These are phyloP conservation scores for Drosophila rubida DNA, from an alignment of 2,888 invertebrate genomes.

Conservation along the genomic window DNA sequence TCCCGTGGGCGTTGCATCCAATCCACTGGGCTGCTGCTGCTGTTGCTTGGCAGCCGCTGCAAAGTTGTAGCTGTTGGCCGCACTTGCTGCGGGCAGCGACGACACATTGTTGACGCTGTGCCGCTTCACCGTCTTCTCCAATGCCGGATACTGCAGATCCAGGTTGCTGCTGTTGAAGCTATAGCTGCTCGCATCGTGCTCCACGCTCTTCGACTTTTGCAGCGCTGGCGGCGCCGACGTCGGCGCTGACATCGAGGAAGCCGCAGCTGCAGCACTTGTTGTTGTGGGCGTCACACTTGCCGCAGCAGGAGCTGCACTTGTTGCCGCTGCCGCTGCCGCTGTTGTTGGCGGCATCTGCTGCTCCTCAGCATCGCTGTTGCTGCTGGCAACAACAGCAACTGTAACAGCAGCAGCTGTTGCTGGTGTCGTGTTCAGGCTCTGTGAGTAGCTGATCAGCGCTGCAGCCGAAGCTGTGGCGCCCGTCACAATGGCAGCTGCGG, in stretches of 20 bases:
- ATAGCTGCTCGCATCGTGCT: slow-evolving; percentile 75
- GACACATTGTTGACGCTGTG: slow-evolving; percentile 79
- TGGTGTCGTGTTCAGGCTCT: slow-evolving; percentile 13
- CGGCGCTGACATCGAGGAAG: slow-evolving; percentile 23
- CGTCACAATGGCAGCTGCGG: neutral
- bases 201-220: slow-evolving; percentile 85
- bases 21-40: slow-evolving; percentile 17
- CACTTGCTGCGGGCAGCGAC: slow-evolving; percentile 24
- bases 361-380: slow-evolving; percentile 7
- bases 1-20: slow-evolving; percentile 17
- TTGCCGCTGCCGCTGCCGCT: slow-evolving; percentile 6
- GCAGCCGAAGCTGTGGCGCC: slow-evolving; percentile 25
- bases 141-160: slow-evolving; percentile 85
- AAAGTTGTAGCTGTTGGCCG: slow-evolving; percentile 26
- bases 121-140: slow-evolving; percentile 85
- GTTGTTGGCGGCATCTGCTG: neutral
- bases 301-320: slow-evolving; percentile 14
- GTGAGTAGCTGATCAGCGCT: slow-evolving; percentile 13
- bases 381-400: neutral
- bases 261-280: slow-evolving; percentile 21
- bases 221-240: slow-evolving; percentile 63
- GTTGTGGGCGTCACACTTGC: slow-evolving; percentile 18
- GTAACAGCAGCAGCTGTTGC: neutral
- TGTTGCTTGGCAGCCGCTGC: slow-evolving; percentile 33
- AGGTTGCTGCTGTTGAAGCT: slow-evolving; percentile 82